Evolutionary conservation across 2,113 vertebrate species (phyloP).

Genomic region (Oncorhynchus masou): DNA sequence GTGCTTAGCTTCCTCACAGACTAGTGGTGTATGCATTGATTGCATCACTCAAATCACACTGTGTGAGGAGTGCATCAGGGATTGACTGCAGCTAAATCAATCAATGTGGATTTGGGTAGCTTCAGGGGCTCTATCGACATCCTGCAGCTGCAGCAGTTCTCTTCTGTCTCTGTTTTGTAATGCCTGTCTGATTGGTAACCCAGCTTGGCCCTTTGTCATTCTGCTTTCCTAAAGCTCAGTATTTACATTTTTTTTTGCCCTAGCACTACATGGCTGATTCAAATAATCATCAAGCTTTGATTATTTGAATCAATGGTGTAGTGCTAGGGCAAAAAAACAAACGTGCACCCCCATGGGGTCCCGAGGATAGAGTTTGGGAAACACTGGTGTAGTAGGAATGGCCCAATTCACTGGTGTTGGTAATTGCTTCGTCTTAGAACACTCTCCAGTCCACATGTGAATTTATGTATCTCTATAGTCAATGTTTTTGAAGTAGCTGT

Average conservation of each 20-base stretch:
- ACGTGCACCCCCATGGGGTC: no score
- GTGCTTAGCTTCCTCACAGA: neutral
- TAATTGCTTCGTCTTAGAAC: no score
- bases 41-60: constrained; percentile 9
- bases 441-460: no score
- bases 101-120: constrained; percentile 2
- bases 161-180: neutral
- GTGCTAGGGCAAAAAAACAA: no score
- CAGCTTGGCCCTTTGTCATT: neutral
- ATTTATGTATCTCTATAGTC: neutral
- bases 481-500: neutral
- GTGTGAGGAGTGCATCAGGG: constrained; percentile 1
- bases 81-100: constrained; percentile 10
- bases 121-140: neutral
- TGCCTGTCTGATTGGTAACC: neutral
- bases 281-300: no score
- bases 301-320: no score
- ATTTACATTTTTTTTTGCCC: no score
- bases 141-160: neutral
- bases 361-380: no score
- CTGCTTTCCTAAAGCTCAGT: no score
- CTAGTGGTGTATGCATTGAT: neutral
- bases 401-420: no score
- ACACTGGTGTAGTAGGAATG: no score
- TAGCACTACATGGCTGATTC: no score